Evolutionary conservation across 2,797 vertebrate genomes (phyloP), one percentile per base, ranked within the genome.

Genomic region (Trichosurus vulpecula): DNA sequence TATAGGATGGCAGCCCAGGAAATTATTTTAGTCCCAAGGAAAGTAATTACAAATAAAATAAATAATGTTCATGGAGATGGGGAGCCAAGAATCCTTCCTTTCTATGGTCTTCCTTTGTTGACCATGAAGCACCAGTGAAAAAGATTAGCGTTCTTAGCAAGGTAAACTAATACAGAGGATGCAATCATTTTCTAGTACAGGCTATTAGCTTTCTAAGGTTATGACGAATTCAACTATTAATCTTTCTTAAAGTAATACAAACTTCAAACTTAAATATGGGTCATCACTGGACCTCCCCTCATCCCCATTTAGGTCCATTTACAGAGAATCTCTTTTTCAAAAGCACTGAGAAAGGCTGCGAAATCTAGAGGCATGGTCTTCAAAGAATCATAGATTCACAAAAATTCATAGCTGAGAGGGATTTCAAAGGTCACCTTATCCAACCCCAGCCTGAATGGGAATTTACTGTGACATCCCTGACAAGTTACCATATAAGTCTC

Each of bases 221-320:
- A 25, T 87, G 11, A 0, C 0, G 12, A 35, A 51, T 66, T 90
- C 55, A 92, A 91, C 95, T 56, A 41, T 31, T 47, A 51, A 1
- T 3, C 51, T 87, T 66, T 91, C 90, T 90, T 74, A 25, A 6
- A 94, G 92, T 90, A 95, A 54, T 92, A 41, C 3, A 41, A 90
- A 89, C 93, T 35, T 6, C 87, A 47, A 90, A 91, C 51, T 89
- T 95, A 52, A 92, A n/a, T 47, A n/a, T 47, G 54, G 31, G 57
- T 0, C 25, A 89, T 58, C 93, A 91, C 91, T 95, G 16, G 27
- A n/a, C 27, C 90, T 54, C 31, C 90, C 90, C 90, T 94, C 90
- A 94, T 51, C 90, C 52, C 90, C 47, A 89, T 4, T 91, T 92
- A 95, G 94, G 52, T 51, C 94, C 87, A 91, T 81, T 97, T 66